Percentiles rank a stretch among this genome's conserved stretches.
phyloP scores from a whole-genome alignment of 2,113 vertebrate species.

The Percopsis transmontana region DNA sequence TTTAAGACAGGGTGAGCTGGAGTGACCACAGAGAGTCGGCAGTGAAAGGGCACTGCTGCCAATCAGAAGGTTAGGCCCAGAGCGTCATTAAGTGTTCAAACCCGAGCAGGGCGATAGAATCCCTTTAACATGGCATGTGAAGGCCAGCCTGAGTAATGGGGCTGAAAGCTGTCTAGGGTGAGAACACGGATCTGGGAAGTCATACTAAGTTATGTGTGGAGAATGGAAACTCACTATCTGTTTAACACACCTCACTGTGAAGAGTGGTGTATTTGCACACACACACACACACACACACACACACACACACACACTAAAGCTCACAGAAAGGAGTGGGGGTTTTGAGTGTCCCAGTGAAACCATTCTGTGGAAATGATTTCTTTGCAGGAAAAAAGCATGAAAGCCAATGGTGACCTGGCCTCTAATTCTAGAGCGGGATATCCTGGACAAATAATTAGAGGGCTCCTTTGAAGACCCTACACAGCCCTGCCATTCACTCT shows the following conservation, averaged over 20 bases:
- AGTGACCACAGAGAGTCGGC: slow-evolving; percentile 35
- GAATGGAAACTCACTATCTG: slow-evolving; percentile 64
- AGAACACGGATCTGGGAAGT: slow-evolving; percentile 58
- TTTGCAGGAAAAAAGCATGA: slow-evolving; percentile 59
- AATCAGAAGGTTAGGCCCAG: slow-evolving; percentile 40
- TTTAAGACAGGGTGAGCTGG: no score
- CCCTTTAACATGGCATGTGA: slow-evolving; percentile 69
- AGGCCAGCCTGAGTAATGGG: slow-evolving; percentile 66
- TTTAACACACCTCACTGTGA: slow-evolving; percentile 48
- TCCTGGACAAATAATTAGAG: slow-evolving; percentile 82
- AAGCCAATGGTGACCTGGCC: slow-evolving; percentile 67
- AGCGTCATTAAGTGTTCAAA: slow-evolving; percentile 68
- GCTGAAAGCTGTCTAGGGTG: slow-evolving; percentile 63
- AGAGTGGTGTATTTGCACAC: slow-evolving; percentile 19
- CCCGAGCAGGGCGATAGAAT: slow-evolving; percentile 71
- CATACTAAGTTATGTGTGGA: slow-evolving; percentile 63
- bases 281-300: slow-evolving; percentile 25
- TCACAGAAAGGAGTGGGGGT: slow-evolving; percentile 44
- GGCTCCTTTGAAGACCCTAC: slow-evolving; percentile 74
- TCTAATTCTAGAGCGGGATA: slow-evolving; percentile 78
- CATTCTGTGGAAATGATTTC: slow-evolving; percentile 72
- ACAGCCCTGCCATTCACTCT: slow-evolving; percentile 67
- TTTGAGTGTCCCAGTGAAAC: slow-evolving; percentile 68
- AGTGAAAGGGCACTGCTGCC: slow-evolving; percentile 38
- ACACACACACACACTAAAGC: slow-evolving; percentile 23